Conservation (phyloP, 2,113 vertebrate species). For the Urocitellus parryii region DNA sequence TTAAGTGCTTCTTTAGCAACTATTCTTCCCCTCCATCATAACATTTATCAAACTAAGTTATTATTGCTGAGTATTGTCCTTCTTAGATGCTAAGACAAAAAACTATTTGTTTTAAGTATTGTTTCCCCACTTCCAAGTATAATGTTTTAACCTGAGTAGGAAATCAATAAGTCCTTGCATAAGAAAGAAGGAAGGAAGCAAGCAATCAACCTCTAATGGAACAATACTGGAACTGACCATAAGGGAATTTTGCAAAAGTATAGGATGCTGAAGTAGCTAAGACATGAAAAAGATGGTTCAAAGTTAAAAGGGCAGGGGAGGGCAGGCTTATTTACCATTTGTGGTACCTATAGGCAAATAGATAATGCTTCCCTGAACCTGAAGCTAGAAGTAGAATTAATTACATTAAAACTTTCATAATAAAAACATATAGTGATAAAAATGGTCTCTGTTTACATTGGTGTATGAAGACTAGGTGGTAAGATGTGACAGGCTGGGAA, state of each 20-base stretch:
- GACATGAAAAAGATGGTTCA: background rate
- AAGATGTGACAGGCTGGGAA: conserved; percentile 3
- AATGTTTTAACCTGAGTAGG: background rate
- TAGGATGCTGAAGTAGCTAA: background rate
- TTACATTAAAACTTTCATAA: background rate
- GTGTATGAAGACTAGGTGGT: background rate
- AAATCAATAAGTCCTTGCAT: conserved; percentile 25
- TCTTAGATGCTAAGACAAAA: background rate
- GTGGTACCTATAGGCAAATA: background rate
- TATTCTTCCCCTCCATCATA: background rate
- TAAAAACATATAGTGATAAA: conserved; percentile 1
- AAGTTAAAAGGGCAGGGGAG: background rate
- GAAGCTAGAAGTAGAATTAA: conserved; percentile 18
- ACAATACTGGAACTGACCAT: background rate
- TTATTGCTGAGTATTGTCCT: background rate
- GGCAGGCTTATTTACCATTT: background rate
- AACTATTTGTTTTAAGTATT: background rate
- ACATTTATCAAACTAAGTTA: background rate
- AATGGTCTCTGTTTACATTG: background rate
- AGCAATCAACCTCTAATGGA: background rate
- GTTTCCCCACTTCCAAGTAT: background rate
- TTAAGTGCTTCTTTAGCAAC: background rate
- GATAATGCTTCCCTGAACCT: background rate
- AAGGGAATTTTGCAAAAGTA: background rate
- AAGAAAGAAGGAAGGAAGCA: background rate